These are phyloP conservation scores for Florisuga fusca DNA, from an alignment of 2,797 vertebrate species.

Conservation along the genomic window DNA sequence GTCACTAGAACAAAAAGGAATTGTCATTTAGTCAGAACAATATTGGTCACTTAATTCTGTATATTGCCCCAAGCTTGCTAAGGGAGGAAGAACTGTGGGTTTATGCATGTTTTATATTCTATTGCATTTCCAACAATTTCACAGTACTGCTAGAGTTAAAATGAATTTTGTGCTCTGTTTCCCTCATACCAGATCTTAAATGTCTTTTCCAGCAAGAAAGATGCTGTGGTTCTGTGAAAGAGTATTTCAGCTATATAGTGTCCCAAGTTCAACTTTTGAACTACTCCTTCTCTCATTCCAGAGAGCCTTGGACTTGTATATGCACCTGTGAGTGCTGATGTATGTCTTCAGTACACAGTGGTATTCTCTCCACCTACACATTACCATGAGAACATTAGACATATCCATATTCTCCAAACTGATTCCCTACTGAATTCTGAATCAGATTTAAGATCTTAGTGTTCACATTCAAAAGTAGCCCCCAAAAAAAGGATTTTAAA, in stretches of 20 bases:
- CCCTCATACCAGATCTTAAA: no score
- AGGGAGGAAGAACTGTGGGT: accelerated
- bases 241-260: neutral
- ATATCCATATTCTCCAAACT: neutral
- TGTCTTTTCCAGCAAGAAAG: no score
- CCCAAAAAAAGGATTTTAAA: no score
- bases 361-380: neutral
- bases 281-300: neutral
- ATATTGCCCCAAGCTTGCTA: accelerated
- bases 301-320: neutral
- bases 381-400: accelerated
- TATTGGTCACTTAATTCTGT: neutral
- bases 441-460: neutral
- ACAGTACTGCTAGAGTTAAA: neutral
- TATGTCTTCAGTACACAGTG: neutral
- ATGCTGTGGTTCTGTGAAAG: neutral
- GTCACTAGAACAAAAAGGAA: neutral
- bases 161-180: neutral
- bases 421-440: neutral
- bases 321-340: neutral
- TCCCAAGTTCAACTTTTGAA: neutral
- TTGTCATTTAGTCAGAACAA: neutral
- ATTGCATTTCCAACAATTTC: neutral
- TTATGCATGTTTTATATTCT: neutral
- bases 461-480: neutral